Conservation (phyloP, 2,113 vertebrate genomes). For the Gorsachius goisagi region DNA sequence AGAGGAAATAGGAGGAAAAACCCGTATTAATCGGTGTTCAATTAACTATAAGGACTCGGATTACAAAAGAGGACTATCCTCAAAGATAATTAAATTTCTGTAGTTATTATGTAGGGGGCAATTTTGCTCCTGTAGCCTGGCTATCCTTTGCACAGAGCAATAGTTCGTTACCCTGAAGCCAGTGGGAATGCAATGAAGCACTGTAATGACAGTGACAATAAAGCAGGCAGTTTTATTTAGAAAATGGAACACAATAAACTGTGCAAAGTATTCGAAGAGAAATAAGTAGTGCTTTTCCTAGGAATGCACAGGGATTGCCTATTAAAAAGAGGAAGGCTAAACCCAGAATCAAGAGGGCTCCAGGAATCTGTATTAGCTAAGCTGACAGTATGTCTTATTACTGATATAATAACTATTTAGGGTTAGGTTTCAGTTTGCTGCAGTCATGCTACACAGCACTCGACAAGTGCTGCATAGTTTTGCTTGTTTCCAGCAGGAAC, state of each 20-base stretch:
- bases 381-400: background rate
- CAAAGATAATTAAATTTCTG: slow-evolving; percentile 16
- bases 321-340: background rate
- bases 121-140: background rate
- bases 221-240: slow-evolving; percentile 20
- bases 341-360: background rate
- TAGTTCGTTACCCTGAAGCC: background rate
- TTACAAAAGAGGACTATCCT: background rate
- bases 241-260: background rate
- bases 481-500: background rate
- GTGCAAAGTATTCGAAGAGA: background rate
- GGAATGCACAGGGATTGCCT: background rate
- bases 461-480: background rate
- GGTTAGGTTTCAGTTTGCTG: background rate
- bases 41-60: background rate
- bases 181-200: background rate
- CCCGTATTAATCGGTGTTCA: background rate
- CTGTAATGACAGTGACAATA: slow-evolving; percentile 24
- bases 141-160: background rate
- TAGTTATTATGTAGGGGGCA: background rate
- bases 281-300: background rate
- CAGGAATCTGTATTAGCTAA: background rate
- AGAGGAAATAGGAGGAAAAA: background rate
- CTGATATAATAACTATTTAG: background rate
- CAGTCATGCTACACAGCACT: background rate